Percentiles rank a stretch among this genome's conserved stretches.
Evolutionary conservation across 2,797 vertebrate genomes (phyloP).

Genomic region (Hemibagrus guttatus): DNA sequence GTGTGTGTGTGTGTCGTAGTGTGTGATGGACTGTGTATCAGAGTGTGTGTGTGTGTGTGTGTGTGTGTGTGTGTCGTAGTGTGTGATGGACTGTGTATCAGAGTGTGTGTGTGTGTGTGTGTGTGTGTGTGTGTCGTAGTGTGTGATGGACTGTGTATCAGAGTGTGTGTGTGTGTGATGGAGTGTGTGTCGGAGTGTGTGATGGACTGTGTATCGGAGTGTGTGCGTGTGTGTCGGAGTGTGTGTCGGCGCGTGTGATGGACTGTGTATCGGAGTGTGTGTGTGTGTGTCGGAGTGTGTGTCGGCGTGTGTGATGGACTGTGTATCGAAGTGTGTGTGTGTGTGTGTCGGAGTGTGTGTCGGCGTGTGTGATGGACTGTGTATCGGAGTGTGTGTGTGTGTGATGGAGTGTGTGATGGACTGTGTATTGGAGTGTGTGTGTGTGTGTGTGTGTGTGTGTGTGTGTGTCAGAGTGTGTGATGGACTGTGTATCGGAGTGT

Average conservation of each 20-base stretch:
- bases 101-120: constrained; percentile 27
- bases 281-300: constrained; percentile 33
- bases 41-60: constrained; percentile 21
- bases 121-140: constrained; percentile 31
- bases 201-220: background rate
- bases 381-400: constrained; percentile 36
- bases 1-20: constrained; percentile 35
- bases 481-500: too few relatives aligned
- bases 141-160: too few relatives aligned
- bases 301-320: background rate
- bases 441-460: constrained; percentile 21
- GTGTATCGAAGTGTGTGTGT: too few relatives aligned
- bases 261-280: constrained; percentile 24
- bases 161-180: background rate
- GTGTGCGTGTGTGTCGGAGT: constrained; percentile 37
- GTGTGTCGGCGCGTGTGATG: background rate
- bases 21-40: constrained; percentile 11
- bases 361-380: constrained; percentile 15
- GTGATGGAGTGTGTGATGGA: background rate
- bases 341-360: constrained; percentile 10
- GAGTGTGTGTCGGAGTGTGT: constrained; percentile 38
- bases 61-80: constrained; percentile 22
- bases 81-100: constrained; percentile 21
- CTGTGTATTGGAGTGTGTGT: too few relatives aligned
- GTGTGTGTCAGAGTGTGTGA: too few relatives aligned